phyloP scores from a whole-genome alignment of 2,113 vertebrate genomes.

The Hippocampus comes region DNA sequence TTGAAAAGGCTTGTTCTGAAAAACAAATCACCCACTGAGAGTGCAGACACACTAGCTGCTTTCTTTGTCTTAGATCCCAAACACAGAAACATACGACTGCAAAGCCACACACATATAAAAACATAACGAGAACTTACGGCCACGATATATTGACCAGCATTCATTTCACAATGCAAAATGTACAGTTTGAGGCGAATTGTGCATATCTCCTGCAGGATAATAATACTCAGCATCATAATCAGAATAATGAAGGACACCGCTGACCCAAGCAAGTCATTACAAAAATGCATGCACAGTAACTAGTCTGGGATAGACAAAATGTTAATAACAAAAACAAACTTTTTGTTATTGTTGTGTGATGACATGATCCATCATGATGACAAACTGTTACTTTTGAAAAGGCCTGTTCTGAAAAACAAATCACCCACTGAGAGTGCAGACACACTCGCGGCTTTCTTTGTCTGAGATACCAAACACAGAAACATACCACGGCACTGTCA shows the following conservation, averaged over 20 bases:
- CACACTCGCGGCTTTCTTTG: constrained; percentile 14
- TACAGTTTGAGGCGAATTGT: not conserved
- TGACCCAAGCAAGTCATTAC: no score
- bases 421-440: constrained; percentile 18
- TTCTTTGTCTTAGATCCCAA: constrained; percentile 3
- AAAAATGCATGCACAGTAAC: no score
- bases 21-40: constrained; percentile 23
- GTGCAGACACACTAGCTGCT: constrained; percentile 13
- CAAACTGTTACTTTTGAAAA: constrained; percentile 28
- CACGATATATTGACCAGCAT: not conserved
- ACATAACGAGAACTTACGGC: not conserved
- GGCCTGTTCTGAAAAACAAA: constrained; percentile 32
- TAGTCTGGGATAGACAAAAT: no score
- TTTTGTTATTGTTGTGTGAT: not conserved
- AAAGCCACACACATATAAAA: constrained; percentile 19
- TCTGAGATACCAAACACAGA: not conserved
- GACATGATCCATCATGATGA: not conserved
- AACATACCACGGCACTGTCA: constrained; percentile 13
- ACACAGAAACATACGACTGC: not conserved
- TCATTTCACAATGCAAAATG: not conserved
- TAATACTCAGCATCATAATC: not conserved
- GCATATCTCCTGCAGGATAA: not conserved
- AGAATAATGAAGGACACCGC: no score
- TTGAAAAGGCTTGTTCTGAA: constrained; percentile 29
- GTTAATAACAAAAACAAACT: no score